A percentile compares a stretch with the other conserved stretches of the same genome.
Conservation (phyloP, 1,140 invertebrate species). For the Drosophila bocqueti region DNA sequence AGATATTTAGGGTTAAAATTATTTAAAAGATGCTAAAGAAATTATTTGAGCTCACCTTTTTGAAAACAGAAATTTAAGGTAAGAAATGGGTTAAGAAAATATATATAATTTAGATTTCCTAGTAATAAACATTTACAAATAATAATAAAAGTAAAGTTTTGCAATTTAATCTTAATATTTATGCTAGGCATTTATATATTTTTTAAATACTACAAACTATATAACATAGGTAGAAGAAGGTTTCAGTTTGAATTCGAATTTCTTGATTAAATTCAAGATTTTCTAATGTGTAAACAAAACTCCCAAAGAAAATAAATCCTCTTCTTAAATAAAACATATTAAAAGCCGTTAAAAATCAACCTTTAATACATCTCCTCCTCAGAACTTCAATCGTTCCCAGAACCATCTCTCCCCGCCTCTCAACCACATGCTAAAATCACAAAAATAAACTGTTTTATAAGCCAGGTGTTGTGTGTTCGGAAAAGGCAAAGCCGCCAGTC, state of each 20-base stretch:
- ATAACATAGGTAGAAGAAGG: not conserved
- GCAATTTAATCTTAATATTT: not conserved
- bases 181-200: not conserved
- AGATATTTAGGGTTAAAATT: not conserved
- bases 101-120: not conserved
- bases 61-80: no score
- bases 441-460: constrained; percentile 35
- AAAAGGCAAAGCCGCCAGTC: constrained; percentile 17
- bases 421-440: not conserved
- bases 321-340: not conserved
- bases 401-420: not conserved
- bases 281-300: no score
- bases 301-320: no score
- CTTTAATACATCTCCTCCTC: not conserved
- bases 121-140: not conserved
- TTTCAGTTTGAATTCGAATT: no score
- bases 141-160: not conserved
- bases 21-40: not conserved
- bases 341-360: not conserved
- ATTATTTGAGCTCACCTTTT: no score
- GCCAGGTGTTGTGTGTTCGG: constrained; percentile 22
- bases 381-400: not conserved
- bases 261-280: no score
- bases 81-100: not conserved
- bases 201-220: not conserved